phyloP scores from a whole-genome alignment of 23 tunicate species.

The Trididemnum miniatum region DNA sequence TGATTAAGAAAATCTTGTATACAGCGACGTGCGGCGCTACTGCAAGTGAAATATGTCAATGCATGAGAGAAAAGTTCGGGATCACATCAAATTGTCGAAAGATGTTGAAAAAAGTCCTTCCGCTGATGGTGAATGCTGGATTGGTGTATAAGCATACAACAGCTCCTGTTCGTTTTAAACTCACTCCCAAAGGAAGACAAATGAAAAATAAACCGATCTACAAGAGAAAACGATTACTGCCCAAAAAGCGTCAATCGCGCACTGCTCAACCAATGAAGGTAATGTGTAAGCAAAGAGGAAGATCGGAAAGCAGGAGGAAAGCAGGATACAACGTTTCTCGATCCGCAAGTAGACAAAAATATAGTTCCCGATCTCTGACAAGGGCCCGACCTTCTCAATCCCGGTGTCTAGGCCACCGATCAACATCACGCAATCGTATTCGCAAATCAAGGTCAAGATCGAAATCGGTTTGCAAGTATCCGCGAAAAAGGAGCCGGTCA shows the following conservation, averaged over 20 bases:
- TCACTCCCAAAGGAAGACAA: conserved; percentile 14
- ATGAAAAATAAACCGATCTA: not conserved
- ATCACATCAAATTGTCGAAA: not conserved
- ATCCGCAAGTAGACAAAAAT: not conserved
- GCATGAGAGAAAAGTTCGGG: not conserved
- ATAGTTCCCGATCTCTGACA: too few relatives aligned
- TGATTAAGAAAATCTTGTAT: not conserved
- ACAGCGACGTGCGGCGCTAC: not conserved
- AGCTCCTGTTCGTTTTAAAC: not conserved
- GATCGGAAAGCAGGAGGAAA: too few relatives aligned
- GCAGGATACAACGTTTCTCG: too few relatives aligned
- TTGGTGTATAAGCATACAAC: not conserved
- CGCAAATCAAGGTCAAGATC: not conserved
- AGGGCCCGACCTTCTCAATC: not conserved
- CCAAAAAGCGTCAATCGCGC: not conserved
- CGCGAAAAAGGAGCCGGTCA: not conserved
- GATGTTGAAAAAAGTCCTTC: not conserved
- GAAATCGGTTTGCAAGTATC: not conserved
- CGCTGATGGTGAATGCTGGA: conserved; percentile 8
- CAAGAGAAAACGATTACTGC: not conserved
- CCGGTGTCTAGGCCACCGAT: not conserved
- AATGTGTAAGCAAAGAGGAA: not conserved
- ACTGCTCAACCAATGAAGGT: not conserved
- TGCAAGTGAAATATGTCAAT: not conserved
- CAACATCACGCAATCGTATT: not conserved